Evolutionary conservation across 2,797 vertebrate species (phyloP).

Genomic region (Pteronotus mesoamericanus): DNA sequence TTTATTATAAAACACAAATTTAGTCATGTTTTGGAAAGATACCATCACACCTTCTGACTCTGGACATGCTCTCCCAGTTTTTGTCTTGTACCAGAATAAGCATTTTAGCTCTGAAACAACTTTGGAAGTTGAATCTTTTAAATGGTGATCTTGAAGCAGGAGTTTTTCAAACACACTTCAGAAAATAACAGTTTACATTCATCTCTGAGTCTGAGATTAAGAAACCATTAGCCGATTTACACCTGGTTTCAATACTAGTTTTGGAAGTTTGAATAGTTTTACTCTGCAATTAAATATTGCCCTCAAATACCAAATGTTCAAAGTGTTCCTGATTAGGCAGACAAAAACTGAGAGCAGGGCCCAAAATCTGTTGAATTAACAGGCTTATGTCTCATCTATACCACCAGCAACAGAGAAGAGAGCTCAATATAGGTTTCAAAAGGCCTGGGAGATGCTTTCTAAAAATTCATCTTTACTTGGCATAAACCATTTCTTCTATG

Average conservation of each 20-base stretch:
- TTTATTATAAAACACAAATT: background rate
- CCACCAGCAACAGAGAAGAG: background rate
- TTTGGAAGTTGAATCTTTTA: background rate
- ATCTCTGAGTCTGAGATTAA: background rate
- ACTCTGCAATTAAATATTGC: slow-evolving; percentile 50
- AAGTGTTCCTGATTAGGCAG: slow-evolving; percentile 8
- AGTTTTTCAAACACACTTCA: background rate
- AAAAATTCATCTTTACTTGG: background rate
- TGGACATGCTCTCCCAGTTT: background rate
- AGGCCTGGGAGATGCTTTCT: background rate
- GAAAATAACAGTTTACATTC: background rate
- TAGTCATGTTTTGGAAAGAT: background rate
- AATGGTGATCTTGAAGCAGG: background rate
- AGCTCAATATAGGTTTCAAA: background rate
- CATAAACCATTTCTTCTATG: background rate
- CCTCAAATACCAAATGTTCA: slow-evolving; percentile 32
- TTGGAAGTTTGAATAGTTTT: slow-evolving; percentile 41
- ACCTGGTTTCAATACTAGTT: slow-evolving; percentile 34
- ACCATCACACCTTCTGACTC: background rate
- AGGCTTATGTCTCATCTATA: background rate
- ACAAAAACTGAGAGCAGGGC: background rate
- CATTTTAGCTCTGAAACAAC: background rate
- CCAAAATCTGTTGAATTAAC: background rate
- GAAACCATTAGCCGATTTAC: background rate
- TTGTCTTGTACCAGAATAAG: background rate